Evolutionary conservation across 2,797 vertebrate genomes (phyloP).

Genomic region (Micrastur ruficollis): DNA sequence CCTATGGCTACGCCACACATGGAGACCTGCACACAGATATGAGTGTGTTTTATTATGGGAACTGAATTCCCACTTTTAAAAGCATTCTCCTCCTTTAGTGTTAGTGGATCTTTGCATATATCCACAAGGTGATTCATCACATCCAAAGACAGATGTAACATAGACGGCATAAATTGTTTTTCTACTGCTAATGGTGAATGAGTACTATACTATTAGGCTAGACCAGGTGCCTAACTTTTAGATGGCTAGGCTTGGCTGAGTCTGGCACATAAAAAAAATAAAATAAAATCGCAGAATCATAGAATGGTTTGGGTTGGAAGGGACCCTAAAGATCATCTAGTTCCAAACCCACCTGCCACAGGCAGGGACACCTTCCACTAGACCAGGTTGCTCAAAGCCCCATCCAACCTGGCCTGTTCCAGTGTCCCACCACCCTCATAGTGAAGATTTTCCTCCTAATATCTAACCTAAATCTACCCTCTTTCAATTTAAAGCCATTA

Average conservation of each 20-base stretch:
- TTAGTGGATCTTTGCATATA: background rate
- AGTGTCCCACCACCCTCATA: no score
- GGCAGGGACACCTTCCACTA: no score
- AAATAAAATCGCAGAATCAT: no score
- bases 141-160: background rate
- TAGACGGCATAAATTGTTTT: background rate
- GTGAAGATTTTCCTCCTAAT: no score
- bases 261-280: background rate
- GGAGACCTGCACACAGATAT: background rate
- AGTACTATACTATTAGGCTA: background rate
- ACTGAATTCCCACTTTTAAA: background rate
- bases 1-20: background rate
- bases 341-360: no score
- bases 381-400: no score
- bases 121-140: background rate
- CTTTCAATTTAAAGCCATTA: no score
- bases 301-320: no score
- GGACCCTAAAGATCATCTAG: no score
- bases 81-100: background rate
- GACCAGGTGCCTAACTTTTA: background rate
- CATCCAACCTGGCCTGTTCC: no score
- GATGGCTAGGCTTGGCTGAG: background rate
- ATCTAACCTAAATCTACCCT: no score
- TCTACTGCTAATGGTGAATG: background rate
- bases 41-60: background rate